Evolutionary conservation across 2,888 invertebrate species (phyloP), one percentile per base, ranked within the genome.

Genomic region (Chrysodeixis includens): DNA sequence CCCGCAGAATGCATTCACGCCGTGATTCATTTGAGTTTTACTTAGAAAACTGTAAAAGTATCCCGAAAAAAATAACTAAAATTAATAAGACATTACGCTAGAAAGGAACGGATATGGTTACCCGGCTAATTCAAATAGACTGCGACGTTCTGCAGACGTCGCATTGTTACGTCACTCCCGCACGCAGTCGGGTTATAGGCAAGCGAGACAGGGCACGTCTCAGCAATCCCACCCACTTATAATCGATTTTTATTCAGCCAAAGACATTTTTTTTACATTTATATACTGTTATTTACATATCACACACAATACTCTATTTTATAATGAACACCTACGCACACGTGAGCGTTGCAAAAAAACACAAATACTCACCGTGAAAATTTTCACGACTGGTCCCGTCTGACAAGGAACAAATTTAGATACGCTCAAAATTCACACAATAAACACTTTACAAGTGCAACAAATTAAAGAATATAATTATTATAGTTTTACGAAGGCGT

Each of bases 391-490:
- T 88, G 90, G 90, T 88, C 89, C 87, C 82, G 86, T 85, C 84
- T 87, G 90, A 90, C 90, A 88, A 86, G 84, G 92, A 93, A 93
- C 90, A 91, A 92, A 94, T 89, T 94, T 95, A 95, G 94, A 93
- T 86, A 85, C 89, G 86, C 89, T 88, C 88, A 88, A 92, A 93
- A 92, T 85, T 90, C 92, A 92, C 93, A 87, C 86, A 89, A 89
- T 91, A 90, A 87, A 88, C 93, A 93, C 92, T 89, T 77, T 88
- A 90, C 85, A 79, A 83, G 78, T 82, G 76, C 84, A 87, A 76
- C 85, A 81, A 85, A 85, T 82, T 69, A 75, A 84, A 77, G 77
- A 83, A 85, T 89, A 86, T 86, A 88, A 90, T 88, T 85, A 82
- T 88, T 88, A 88, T 71, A 87, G 76, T 83, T 82, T 86, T 81